Percentiles rank a stretch among this genome's conserved stretches.
Evolutionary conservation across 35 echinoderm and acorn worm species (phyloP).

Genomic region (Diadema setosum): DNA sequence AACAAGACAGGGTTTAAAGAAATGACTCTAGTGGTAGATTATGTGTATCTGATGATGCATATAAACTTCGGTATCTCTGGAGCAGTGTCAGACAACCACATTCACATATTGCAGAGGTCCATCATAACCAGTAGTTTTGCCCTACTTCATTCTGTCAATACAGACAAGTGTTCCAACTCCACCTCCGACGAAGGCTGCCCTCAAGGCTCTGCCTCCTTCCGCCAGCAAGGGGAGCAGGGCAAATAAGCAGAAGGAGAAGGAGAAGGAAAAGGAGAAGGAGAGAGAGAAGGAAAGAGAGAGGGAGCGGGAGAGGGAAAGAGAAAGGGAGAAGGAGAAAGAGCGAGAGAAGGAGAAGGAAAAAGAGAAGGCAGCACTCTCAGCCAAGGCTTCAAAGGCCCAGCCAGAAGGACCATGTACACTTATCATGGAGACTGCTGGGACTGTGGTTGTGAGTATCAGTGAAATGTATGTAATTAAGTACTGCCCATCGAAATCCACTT

Average conservation of each 20-base stretch:
- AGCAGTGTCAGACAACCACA: too few species aligned
- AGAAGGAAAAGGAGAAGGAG: neutral
- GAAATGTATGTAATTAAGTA: neutral
- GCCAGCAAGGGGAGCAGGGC: neutral
- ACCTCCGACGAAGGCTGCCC: conserved; percentile 34
- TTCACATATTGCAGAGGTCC: too few species aligned
- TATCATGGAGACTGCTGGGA: conserved; percentile 64
- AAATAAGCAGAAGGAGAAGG: neutral
- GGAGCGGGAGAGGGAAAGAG: neutral
- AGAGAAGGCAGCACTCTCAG: conserved; percentile 5
- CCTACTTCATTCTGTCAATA: neutral
- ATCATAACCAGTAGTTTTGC: too few species aligned
- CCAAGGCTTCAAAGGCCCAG: neutral
- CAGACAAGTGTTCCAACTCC: neutral
- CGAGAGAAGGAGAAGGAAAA: neutral
- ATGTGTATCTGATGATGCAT: too few species aligned
- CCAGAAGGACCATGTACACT: conserved; percentile 35
- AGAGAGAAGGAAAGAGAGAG: neutral
- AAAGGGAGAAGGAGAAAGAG: neutral
- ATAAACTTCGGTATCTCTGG: too few species aligned
- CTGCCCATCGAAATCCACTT: neutral
- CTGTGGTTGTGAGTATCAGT: conserved; percentile 52
- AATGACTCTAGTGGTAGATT: too few species aligned
- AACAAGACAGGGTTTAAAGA: too few species aligned
- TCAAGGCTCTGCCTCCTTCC: conserved; percentile 12